These are phyloP conservation scores for Drosophila niveifrons DNA, from an alignment of 2,888 invertebrate species.

Conservation along the genomic window DNA sequence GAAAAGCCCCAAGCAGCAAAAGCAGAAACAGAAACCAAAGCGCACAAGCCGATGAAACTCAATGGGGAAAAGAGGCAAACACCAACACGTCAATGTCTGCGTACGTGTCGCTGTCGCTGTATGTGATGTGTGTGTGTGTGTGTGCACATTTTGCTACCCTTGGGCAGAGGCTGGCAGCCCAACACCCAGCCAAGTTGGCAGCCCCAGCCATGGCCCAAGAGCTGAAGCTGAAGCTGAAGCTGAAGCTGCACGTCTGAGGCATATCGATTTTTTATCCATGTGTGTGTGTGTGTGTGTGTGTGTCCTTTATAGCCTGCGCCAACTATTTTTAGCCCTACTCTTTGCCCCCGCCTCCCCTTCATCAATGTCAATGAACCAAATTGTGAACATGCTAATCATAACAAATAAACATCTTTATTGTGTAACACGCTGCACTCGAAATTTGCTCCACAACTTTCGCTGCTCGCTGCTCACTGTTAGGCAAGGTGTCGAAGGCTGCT, in stretches of 20 bases:
- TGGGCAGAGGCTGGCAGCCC: conserved; percentile 53
- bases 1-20: conserved; percentile 43
- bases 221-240: conserved; percentile 10
- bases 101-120: conserved; percentile 17
- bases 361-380: conserved; percentile 75
- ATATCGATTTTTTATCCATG: conserved; percentile 75
- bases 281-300: no score
- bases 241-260: conserved; percentile 75
- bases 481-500: conserved; percentile 12
- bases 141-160: conserved; percentile 80
- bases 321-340: conserved; percentile 29
- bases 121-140: conserved; percentile 45
- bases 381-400: conserved; percentile 9
- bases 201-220: conserved; percentile 31
- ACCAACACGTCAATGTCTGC: conserved; percentile 25
- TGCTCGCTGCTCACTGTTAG: conserved; percentile 1
- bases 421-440: conserved; percentile 18
- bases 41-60: conserved; percentile 61
- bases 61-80: conserved; percentile 60
- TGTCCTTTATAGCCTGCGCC: conserved; percentile 56
- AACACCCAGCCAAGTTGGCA: conserved; percentile 7
- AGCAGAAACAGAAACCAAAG: conserved; percentile 38
- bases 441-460: conserved; percentile 7
- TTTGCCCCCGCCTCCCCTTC: conserved; percentile 42
- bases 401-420: no score